Evolutionary conservation across 1,140 invertebrate species (phyloP).

Genomic region (Nasonia longicornis): DNA sequence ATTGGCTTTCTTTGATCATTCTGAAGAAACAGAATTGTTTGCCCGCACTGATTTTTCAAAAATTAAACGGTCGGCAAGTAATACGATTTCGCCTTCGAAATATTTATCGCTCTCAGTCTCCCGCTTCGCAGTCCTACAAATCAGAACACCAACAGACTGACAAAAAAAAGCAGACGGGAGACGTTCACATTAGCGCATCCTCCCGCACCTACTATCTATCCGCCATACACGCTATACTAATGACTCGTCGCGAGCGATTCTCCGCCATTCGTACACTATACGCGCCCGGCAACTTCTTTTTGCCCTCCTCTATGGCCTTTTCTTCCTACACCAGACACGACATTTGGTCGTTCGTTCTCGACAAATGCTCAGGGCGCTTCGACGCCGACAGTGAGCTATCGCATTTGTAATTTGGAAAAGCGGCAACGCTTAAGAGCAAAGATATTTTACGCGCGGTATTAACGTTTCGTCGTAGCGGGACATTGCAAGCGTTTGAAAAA

Average conservation of each 20-base stretch:
- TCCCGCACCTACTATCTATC: conserved; percentile 4
- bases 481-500: conserved; percentile 52
- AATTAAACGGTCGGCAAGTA: not conserved
- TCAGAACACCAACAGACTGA: not conserved
- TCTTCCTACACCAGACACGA: conserved; percentile 22
- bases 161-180: conserved; percentile 5
- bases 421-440: conserved; percentile 36
- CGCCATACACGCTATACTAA: conserved; percentile 48
- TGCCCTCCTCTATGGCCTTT: not conserved
- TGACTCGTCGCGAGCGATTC: conserved; percentile 55
- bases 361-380: conserved; percentile 49
- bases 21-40: not conserved
- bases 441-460: conserved; percentile 41
- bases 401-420: conserved; percentile 53
- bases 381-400: conserved; percentile 55
- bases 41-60: not conserved
- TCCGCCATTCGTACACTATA: not conserved
- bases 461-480: not conserved
- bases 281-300: conserved; percentile 42
- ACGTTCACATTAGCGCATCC: conserved; percentile 23
- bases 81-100: not conserved
- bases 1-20: conserved; percentile 25
- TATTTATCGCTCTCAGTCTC: not conserved
- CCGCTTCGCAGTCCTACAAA: not conserved
- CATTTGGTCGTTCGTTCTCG: conserved; percentile 39